These are phyloP conservation scores for Anticlea derivata DNA, from an alignment of 2,888 invertebrate species.

Conservation along the genomic window DNA sequence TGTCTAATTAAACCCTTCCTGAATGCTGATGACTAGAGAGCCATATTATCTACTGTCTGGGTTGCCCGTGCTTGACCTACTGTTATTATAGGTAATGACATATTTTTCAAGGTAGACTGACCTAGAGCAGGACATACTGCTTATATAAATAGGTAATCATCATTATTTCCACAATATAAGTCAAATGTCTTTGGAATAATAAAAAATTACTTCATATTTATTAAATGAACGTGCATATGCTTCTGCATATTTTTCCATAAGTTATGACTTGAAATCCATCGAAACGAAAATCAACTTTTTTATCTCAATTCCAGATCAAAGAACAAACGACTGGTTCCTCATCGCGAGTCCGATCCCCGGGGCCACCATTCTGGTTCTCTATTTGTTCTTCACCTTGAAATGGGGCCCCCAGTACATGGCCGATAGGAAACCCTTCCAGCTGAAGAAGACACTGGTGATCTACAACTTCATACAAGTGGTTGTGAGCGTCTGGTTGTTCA, in stretches of 20 bases:
- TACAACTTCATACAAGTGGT: constrained; percentile 96
- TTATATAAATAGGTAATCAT: neutral
- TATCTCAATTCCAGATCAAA: constrained; percentile 81
- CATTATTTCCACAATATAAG: constrained; percentile 5
- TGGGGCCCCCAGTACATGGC: constrained; percentile 95
- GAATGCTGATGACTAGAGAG: too few species aligned
- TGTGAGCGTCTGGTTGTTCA: constrained; percentile 91
- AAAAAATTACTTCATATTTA: too few species aligned
- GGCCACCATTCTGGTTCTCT: constrained; percentile 85
- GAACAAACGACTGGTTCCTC: constrained; percentile 89
- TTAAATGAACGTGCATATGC: too few species aligned
- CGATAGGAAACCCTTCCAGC: constrained; percentile 91
- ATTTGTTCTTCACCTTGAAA: constrained; percentile 88
- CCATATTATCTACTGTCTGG: too few species aligned
- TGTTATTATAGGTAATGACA: too few species aligned
- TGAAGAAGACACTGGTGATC: constrained; percentile 90
- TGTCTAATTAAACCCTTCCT: too few species aligned
- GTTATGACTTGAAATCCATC: too few species aligned
- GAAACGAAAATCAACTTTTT: neutral
- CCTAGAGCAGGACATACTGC: neutral
- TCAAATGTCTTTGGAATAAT: too few species aligned
- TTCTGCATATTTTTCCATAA: too few species aligned
- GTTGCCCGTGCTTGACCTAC: too few species aligned
- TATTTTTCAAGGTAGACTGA: constrained; percentile 4
- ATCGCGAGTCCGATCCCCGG: constrained; percentile 89